These are phyloP conservation scores for Maccullochella peelii DNA, from an alignment of 2,113 vertebrate species.

Conservation along the genomic window DNA sequence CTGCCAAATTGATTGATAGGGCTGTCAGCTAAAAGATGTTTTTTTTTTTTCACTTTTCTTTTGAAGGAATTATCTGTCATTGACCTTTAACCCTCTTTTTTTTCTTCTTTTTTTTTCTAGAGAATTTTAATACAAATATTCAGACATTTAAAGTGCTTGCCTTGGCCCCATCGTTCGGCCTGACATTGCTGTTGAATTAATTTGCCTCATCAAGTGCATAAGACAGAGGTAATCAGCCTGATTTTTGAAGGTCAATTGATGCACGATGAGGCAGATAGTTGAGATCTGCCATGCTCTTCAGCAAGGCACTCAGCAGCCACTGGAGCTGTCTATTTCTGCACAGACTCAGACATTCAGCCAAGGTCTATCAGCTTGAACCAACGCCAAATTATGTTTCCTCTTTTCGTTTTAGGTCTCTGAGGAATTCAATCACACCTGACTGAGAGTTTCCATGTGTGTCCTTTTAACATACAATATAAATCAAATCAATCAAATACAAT, in stretches of 20 bases:
- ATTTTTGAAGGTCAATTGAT: constrained; percentile 62
- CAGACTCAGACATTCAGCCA: neutral
- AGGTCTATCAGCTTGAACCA: neutral
- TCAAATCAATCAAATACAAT: neutral
- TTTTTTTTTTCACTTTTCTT: no score
- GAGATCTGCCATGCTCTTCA: constrained; percentile 32
- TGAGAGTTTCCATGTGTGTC: neutral
- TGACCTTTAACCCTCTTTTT: neutral
- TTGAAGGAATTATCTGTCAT: no score
- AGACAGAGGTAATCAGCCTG: constrained; percentile 39
- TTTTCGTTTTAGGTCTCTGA: neutral
- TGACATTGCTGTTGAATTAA: constrained; percentile 53
- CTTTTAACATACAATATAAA: no score
- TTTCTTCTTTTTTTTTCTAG: no score
- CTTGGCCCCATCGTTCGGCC: constrained; percentile 20
- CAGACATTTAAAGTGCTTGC: neutral
- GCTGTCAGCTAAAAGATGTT: constrained; percentile 8
- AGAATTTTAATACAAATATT: constrained; percentile 1
- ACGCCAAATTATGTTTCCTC: neutral
- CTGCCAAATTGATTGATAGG: constrained; percentile 51
- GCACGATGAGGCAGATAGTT: constrained; percentile 25
- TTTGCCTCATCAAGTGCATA: constrained; percentile 46
- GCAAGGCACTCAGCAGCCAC: constrained; percentile 13
- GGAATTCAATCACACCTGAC: neutral
- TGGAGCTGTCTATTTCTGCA: neutral